A percentile compares a stretch with the other conserved stretches of the same genome.
Conservation (phyloP, 1,140 invertebrate genomes). For the Trinorchestia longiramus region DNA sequence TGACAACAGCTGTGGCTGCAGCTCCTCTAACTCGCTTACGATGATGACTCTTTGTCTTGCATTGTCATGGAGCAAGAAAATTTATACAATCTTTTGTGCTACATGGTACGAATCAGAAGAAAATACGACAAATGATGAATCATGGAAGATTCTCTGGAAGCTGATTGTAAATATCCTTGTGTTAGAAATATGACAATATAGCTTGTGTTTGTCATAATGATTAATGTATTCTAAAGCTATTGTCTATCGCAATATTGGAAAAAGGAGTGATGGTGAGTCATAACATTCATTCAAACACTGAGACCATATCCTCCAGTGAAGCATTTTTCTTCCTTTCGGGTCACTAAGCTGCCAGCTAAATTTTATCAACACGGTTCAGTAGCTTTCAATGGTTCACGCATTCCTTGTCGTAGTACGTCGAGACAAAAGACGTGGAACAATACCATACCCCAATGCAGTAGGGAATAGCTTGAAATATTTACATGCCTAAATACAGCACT, state of each 20-base stretch:
- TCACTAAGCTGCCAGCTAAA: no score
- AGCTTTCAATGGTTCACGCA: no score
- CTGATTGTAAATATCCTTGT: background rate
- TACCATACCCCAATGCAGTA: no score
- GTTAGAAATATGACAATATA: background rate
- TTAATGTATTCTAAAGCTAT: background rate
- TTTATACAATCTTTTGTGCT: background rate
- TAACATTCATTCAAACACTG: background rate
- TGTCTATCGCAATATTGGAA: background rate
- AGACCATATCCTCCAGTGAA: background rate
- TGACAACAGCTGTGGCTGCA: background rate
- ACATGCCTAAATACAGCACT: no score
- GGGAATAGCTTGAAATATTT: no score
- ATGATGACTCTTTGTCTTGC: background rate
- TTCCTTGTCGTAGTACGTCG: no score
- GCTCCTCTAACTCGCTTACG: background rate
- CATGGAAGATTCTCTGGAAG: background rate
- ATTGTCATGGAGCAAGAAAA: background rate
- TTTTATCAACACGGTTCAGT: no score
- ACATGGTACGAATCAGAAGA: background rate
- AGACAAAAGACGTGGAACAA: no score
- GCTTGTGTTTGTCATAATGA: background rate
- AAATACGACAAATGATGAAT: background rate
- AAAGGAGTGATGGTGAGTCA: background rate
- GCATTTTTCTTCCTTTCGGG: background rate